phyloP scores from a whole-genome alignment of 2,888 invertebrate species.

The Silvanus unidentatus region DNA sequence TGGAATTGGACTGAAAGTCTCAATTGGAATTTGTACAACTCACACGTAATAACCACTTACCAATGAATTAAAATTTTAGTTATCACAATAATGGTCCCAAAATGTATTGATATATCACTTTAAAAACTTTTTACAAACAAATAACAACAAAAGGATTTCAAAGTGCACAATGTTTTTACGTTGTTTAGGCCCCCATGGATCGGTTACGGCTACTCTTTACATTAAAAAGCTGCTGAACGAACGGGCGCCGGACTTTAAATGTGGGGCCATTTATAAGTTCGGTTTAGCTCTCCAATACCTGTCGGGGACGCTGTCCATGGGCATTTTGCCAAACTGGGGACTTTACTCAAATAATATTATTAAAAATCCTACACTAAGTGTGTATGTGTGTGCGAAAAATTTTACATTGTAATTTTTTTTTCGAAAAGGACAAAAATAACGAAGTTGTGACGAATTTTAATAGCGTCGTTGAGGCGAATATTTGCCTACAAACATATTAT shows the following conservation, averaged over 20 bases:
- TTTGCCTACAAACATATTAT: too few relatives aligned
- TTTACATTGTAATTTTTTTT: too few relatives aligned
- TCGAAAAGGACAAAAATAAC: too few relatives aligned
- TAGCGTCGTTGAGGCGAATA: too few relatives aligned
- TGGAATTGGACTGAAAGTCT: too few relatives aligned
- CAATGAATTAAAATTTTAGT: constrained; percentile 20
- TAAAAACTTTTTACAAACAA: constrained; percentile 15
- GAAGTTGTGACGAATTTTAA: too few relatives aligned
- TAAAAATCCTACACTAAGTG: too few relatives aligned
- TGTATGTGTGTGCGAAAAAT: too few relatives aligned
- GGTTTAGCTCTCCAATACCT: constrained; percentile 45
- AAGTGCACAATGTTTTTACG: constrained; percentile 20
- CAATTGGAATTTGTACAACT: too few relatives aligned
- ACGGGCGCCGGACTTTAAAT: constrained; percentile 51
- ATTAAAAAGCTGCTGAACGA: constrained; percentile 50
- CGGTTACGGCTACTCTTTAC: constrained; percentile 13
- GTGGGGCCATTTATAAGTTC: constrained; percentile 56
- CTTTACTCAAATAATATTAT: neutral
- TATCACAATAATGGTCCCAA: constrained; percentile 44
- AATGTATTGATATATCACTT: constrained; percentile 32
- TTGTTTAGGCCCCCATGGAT: constrained; percentile 14
- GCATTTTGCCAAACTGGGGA: constrained; percentile 39
- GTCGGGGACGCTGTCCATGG: constrained; percentile 44
- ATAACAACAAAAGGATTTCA: constrained; percentile 21
- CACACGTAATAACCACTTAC: too few relatives aligned